Percentiles rank a stretch among this genome's conserved stretches.
phyloP scores from a whole-genome alignment of 1,140 invertebrate genomes.

The Papilio dardanus region DNA sequence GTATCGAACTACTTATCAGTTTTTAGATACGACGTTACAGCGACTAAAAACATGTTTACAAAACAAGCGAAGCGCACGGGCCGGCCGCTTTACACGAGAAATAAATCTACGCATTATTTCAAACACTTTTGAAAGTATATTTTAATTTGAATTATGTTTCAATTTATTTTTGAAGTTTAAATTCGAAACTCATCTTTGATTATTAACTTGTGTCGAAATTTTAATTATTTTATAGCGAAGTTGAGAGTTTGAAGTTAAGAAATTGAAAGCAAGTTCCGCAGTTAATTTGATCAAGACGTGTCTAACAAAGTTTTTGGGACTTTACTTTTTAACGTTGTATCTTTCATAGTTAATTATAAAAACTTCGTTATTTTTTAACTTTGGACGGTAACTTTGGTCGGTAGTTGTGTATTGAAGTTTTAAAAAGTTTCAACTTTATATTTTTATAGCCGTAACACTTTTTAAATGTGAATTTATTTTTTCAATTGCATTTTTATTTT shows the following conservation, averaged over 20 bases:
- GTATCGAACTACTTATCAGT: conserved; percentile 41
- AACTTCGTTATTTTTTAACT: conserved; percentile 7
- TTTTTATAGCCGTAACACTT: background rate
- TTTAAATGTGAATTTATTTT: background rate
- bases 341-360: conserved; percentile 33
- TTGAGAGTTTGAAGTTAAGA: conserved; percentile 36
- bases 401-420: background rate
- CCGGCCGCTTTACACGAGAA: background rate
- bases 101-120: conserved; percentile 46
- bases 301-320: conserved; percentile 27
- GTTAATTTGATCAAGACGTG: conserved; percentile 34
- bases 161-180: conserved; percentile 12
- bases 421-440: conserved; percentile 29
- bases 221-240: conserved; percentile 34
- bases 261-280: conserved; percentile 36
- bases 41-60: conserved; percentile 61
- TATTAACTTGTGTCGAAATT: conserved; percentile 35
- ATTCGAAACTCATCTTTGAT: conserved; percentile 20
- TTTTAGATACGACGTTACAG: conserved; percentile 26
- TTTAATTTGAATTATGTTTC: background rate
- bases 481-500: background rate
- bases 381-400: conserved; percentile 20
- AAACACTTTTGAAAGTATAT: background rate
- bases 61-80: conserved; percentile 41
- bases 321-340: conserved; percentile 33